These are phyloP conservation scores for Branchipolynoe longqiensis DNA, from an alignment of 2,888 invertebrate genomes.

Conservation along the genomic window DNA sequence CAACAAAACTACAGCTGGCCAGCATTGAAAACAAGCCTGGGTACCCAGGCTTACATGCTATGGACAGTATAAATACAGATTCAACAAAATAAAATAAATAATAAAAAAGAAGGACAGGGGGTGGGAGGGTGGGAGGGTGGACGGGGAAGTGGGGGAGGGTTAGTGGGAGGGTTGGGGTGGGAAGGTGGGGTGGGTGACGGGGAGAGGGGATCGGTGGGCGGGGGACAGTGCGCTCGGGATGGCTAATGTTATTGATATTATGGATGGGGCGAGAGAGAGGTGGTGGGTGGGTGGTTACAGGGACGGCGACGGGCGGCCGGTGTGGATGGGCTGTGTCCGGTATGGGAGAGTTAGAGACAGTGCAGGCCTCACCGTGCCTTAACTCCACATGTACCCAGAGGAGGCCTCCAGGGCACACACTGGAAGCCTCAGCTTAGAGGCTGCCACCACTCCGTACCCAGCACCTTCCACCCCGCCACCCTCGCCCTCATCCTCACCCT, in stretches of 20 bases:
- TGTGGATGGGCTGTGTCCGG: not conserved
- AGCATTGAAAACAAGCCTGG: too few species aligned
- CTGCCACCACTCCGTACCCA: too few species aligned
- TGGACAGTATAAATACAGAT: too few species aligned
- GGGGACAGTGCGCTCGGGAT: not conserved
- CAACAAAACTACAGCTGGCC: too few species aligned
- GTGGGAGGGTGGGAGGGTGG: not conserved
- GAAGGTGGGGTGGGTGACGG: not conserved
- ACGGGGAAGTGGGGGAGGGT: not conserved
- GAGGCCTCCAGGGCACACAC: slow-evolving; percentile 3
- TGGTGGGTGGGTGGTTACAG: not conserved
- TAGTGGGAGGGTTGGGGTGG: not conserved
- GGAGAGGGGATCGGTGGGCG: slow-evolving; percentile 7
- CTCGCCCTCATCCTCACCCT: not conserved
- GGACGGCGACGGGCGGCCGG: not conserved
- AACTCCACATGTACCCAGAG: not conserved
- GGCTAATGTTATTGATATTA: slow-evolving; percentile 51
- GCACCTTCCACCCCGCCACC: not conserved
- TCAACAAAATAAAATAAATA: not conserved
- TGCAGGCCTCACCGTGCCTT: not conserved
- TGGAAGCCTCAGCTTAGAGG: not conserved
- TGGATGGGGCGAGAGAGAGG: not conserved
- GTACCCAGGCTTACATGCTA: too few species aligned
- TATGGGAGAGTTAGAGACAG: slow-evolving; percentile 3
- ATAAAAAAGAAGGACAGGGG: not conserved